A percentile compares a stretch with the other conserved stretches of the same genome.
Evolutionary conservation across 2,113 vertebrate species (phyloP).

Genomic region (Kryptolebias marmoratus): DNA sequence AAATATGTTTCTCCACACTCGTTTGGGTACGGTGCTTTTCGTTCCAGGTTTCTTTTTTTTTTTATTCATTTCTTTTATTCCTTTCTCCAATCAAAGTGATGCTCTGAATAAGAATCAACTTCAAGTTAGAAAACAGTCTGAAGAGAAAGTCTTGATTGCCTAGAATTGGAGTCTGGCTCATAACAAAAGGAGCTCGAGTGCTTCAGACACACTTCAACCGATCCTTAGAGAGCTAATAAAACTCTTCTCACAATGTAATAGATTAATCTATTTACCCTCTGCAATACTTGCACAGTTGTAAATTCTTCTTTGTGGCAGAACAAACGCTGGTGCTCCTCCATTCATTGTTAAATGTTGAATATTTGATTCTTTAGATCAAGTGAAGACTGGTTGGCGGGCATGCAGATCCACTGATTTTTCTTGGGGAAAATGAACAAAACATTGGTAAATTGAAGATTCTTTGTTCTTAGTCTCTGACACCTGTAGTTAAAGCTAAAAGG

Average conservation of each 20-base stretch:
- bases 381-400: neutral
- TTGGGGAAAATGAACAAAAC: constrained; percentile 1
- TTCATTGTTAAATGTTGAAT: neutral
- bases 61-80: constrained; percentile 2
- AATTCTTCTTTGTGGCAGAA: neutral
- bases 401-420: constrained; percentile 1
- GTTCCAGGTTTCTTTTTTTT: constrained; percentile 1
- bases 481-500: constrained; percentile 41
- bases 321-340: neutral
- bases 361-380: neutral
- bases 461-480: constrained; percentile 17
- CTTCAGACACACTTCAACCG: constrained; percentile 2
- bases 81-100: constrained; percentile 1
- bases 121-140: constrained; percentile 1
- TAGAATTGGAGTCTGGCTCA: neutral
- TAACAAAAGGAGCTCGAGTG: constrained; percentile 12
- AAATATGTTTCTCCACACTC: constrained; percentile 1
- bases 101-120: constrained; percentile 31
- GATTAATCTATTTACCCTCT: constrained; percentile 9
- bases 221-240: neutral
- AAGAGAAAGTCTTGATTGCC: constrained; percentile 8
- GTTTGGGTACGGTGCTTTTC: neutral
- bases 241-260: constrained; percentile 13
- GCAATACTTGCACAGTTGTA: constrained; percentile 13
- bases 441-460: constrained; percentile 7